Evolutionary conservation across 2,797 vertebrate genomes (phyloP), one percentile per base, ranked within the genome.

Genomic region (Macroramphosus scolopax): DNA sequence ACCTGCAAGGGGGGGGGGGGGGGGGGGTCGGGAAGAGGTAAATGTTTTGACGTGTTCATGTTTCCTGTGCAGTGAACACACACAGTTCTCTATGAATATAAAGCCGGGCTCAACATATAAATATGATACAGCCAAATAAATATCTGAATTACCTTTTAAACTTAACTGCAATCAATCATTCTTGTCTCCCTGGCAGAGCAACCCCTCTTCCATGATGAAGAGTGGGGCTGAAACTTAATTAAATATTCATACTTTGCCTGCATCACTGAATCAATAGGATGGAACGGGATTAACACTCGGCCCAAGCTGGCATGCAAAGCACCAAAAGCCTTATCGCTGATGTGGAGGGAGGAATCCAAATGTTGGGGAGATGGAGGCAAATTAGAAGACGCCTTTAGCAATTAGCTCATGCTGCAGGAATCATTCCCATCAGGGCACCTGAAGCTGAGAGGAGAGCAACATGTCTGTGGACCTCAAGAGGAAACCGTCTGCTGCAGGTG

Each of bases 321-420:
- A 55, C 31, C 28, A 32, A 51, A 20, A n/a, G 40, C 29, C 29
- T 43, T 10, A 55, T 39, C 16, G 6, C 49, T 28, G 34, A 58
- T 60, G 14, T 34, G 13, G 25, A 34, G 12, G 32, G 26, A 43
- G 35, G 35, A 36, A 32, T 28, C 29, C 45, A 17, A 41, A 32
- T 6, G 26, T 24, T 40, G 39, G 28, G 25, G 24, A 63, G 44
- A 51, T 13, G 40, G 13, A 46, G 17, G 12, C 22, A 47, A 44
- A 63, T 60, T 43, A 68, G 37, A 40, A 10, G 47, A 57, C 47
- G 59, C 53, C 7, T 58, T 65, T 49, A 42, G 22, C 35, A 53
- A 53, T 63, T 68, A 51, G 41, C 32, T 4, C 0, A 30, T 16
- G 49, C 38, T 54, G 22, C 30, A 43, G 36, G 55, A 58, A 72